Percentiles rank a stretch among this genome's conserved stretches.
Evolutionary conservation across 2,888 invertebrate genomes (phyloP).

Genomic region (Apamea anceps): DNA sequence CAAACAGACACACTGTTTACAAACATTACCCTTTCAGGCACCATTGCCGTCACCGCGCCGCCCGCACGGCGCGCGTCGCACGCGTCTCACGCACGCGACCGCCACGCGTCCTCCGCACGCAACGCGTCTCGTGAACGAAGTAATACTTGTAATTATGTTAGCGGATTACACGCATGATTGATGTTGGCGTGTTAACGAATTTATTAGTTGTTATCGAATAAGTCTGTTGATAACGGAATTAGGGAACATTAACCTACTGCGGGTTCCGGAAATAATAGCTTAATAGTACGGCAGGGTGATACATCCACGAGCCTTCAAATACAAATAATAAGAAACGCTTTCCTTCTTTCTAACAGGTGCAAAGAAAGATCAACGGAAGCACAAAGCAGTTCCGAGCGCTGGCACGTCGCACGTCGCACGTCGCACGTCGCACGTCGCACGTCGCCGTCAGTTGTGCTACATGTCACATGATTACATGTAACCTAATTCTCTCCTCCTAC

Average conservation of each 20-base stretch:
- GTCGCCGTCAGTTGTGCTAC: too few relatives aligned
- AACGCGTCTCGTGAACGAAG: constrained; percentile 51
- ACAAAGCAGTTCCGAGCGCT: not conserved
- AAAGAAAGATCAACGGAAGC: too few relatives aligned
- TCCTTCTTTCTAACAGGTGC: too few relatives aligned
- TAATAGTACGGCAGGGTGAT: not conserved
- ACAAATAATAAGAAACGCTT: not conserved
- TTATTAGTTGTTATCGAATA: constrained; percentile 60
- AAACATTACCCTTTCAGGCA: constrained; percentile 49
- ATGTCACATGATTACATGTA: too few relatives aligned
- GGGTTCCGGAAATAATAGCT: not conserved
- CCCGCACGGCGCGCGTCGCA: constrained; percentile 24
- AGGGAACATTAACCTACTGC: constrained; percentile 45
- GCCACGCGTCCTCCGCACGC: constrained; percentile 42
- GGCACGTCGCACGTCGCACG: too few relatives aligned
- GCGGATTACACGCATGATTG: constrained; percentile 63
- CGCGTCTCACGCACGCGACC: constrained; percentile 44
- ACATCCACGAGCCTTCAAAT: not conserved
- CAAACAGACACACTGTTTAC: constrained; percentile 50
- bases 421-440: too few relatives aligned
- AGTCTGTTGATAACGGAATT: constrained; percentile 38
- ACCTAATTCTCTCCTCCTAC: too few relatives aligned
- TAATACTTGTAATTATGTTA: constrained; percentile 62
- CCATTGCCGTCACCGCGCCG: constrained; percentile 29
- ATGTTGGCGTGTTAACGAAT: constrained; percentile 61